Percentiles rank a stretch among this genome's conserved stretches.
These are phyloP conservation scores for Rousettus madagascariensis DNA, from an alignment of 2,797 vertebrate genomes.

Conservation along the genomic window DNA sequence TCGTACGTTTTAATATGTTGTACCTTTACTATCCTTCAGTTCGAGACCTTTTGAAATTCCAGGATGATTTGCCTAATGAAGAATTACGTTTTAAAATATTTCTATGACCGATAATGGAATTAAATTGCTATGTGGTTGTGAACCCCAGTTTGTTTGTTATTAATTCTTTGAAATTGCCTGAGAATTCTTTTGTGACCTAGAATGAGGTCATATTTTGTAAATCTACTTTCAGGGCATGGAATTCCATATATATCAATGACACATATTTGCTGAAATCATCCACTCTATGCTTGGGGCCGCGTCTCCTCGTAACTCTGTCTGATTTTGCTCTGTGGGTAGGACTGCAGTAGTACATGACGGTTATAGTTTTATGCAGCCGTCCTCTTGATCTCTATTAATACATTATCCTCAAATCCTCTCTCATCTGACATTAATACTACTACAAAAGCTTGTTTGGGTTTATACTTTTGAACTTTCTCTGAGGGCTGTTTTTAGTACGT, in stretches of 20 bases:
- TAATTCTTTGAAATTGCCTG: background rate
- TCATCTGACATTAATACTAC: background rate
- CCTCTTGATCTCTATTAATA: background rate
- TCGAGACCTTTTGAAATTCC: conserved; percentile 26
- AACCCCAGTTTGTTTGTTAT: background rate
- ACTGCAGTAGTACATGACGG: no score
- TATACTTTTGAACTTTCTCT: background rate
- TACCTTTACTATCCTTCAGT: background rate
- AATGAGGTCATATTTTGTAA: background rate
- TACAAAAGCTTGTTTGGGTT: background rate
- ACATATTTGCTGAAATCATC: background rate
- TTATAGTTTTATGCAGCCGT: background rate
- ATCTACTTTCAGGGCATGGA: background rate
- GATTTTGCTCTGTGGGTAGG: background rate
- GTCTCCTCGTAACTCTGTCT: background rate
- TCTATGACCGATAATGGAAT: conserved; percentile 25
- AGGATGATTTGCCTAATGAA: conserved; percentile 49
- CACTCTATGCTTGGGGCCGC: no score
- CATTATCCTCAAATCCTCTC: background rate
- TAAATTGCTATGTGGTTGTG: conserved; percentile 24
- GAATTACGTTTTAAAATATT: conserved; percentile 41
- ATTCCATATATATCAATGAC: background rate
- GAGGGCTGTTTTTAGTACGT: background rate
- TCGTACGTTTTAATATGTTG: background rate
- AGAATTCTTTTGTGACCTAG: background rate